Conservation (phyloP, 2,888 invertebrate species). For the Osedax fenrisi region DNA sequence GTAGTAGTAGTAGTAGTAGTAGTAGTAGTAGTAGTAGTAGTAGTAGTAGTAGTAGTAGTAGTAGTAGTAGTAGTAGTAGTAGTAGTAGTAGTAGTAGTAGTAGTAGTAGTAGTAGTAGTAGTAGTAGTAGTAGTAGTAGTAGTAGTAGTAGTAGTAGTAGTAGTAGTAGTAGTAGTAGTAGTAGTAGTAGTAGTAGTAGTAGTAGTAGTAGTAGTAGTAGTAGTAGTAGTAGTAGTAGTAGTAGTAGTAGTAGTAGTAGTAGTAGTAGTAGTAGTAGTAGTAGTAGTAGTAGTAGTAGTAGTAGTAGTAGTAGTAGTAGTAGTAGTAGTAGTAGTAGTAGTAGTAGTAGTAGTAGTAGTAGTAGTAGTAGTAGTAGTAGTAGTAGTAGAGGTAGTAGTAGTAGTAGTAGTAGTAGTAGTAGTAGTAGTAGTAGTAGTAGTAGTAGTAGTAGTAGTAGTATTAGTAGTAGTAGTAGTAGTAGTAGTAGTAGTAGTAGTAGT, state of each 20-base stretch:
- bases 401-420: neutral
- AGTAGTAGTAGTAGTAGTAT: neutral
- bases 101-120: too few species aligned
- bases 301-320: neutral
- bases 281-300: neutral
- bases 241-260: conserved; percentile 2
- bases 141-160: neutral
- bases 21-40: neutral
- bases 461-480: too few species aligned
- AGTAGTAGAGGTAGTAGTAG: neutral
- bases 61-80: neutral
- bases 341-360: neutral
- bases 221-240: neutral
- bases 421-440: neutral
- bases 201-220: neutral
- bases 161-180: conserved; percentile 2
- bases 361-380: neutral
- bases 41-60: neutral
- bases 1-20: neutral
- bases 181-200: conserved; percentile 2
- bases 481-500: neutral
- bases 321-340: conserved; percentile 2
- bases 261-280: neutral
- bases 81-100: neutral
- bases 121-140: neutral